Evolutionary conservation across 2,113 vertebrate genomes (phyloP).

Genomic region (Cyanocitta stelleri): DNA sequence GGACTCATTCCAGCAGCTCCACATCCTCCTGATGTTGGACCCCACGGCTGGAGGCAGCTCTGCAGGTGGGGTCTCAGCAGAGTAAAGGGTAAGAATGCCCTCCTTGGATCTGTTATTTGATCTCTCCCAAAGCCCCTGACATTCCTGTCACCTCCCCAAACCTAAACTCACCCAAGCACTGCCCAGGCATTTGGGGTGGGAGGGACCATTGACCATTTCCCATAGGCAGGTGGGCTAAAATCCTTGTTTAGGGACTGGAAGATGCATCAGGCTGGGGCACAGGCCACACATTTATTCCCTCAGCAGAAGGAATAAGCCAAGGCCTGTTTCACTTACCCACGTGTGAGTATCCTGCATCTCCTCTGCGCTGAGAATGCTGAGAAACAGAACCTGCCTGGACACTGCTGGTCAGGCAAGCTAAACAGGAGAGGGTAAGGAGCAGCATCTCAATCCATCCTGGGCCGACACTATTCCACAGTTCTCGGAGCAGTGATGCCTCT

Average conservation of each 20-base stretch:
- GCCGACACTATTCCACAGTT: neutral
- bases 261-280: neutral
- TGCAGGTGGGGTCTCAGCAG: neutral
- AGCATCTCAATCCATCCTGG: neutral
- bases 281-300: rapidly evolving
- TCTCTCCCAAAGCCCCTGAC: neutral
- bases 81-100: neutral
- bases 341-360: neutral
- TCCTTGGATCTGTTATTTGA: neutral
- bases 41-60: neutral
- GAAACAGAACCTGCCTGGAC: neutral
- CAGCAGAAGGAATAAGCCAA: neutral
- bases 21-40: rapidly evolving
- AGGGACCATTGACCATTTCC: neutral
- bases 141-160: neutral
- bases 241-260: neutral
- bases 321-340: neutral
- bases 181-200: neutral
- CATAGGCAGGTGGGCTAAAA: neutral
- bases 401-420: neutral
- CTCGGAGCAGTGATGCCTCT: neutral
- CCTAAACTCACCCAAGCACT: neutral
- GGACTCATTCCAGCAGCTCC: neutral
- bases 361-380: neutral
- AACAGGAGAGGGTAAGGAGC: neutral